Evolutionary conservation across 2,797 vertebrate species (phyloP).

Genomic region (Phrynocephalus vlangalii): DNA sequence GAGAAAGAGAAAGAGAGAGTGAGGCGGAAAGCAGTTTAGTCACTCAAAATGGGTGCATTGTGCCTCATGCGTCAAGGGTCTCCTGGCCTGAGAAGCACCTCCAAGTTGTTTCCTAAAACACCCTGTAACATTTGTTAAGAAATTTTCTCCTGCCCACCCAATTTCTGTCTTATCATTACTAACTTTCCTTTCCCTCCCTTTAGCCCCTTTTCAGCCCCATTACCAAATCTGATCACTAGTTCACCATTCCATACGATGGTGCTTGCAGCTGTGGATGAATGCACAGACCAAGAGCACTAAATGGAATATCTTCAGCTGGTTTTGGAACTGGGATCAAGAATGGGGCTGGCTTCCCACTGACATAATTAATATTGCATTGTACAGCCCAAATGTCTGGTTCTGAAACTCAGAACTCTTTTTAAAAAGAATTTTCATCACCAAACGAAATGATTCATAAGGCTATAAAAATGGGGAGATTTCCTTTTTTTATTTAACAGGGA

Average conservation of each 20-base stretch:
- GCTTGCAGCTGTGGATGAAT: neutral
- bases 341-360: neutral
- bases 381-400: neutral
- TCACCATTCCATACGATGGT: neutral
- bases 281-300: neutral
- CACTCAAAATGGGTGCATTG: neutral
- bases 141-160: no score
- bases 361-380: neutral
- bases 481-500: no score
- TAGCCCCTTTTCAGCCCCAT: neutral
- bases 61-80: no score
- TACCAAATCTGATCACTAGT: neutral
- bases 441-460: no score
- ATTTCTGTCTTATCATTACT: no score
- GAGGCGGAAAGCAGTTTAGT: conserved; percentile 54
- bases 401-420: neutral
- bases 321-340: neutral
- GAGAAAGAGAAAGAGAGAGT: conserved; percentile 49
- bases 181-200: no score
- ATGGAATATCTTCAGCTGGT: no score
- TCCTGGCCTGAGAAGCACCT: conserved; percentile 41
- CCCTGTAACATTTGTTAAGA: no score
- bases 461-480: no score
- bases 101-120: no score
- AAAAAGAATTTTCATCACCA: no score